Evolutionary conservation across 2,113 vertebrate genomes (phyloP), one percentile per base, ranked within the genome.

Genomic region (Semnopithecus entellus): DNA sequence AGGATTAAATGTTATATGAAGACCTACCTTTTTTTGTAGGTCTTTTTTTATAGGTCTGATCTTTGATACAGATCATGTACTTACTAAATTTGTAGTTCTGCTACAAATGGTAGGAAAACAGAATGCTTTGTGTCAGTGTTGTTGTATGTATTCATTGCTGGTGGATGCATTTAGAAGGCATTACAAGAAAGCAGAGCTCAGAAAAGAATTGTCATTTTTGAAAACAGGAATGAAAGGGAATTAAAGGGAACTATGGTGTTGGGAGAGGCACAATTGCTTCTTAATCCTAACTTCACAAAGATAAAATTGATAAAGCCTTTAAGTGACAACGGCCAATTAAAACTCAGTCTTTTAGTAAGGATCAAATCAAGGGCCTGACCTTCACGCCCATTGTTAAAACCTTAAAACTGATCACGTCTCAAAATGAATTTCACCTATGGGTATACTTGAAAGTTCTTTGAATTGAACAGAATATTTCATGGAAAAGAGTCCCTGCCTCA

Each of bases 271-370:
- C 68, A 91, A 72, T 72, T 90, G 68, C 38, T 87, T 94, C 40
- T 78, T 84, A 93, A 93, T 95, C 50, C 40, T 61, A 82, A 72
- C 48, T 90, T 91, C 59, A 76, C 78, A 91, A 78, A 95, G 11
- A 73, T 85, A 85, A 93, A 87, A 91, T 78, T 59, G 40, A 38
- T 86, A 79, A 88, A 89, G 86, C 5, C 38, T 90, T 86, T 95
- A 64, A 89, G 20, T 80, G 79, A 64, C 6, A 92, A 89, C 64
- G 12, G 70, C n/a, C 8, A 17, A 55, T 76, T 93, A 91, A 95
- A 90, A 88, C 35, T 93, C 52, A 75, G 52, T 79, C 25, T 88
- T 84, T 72, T 84, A 94, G 23, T 18, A 91, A 84, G 35, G 38
- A 78, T 90, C 85, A 80, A 83, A 45, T 88, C 20, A 87, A 40